Evolutionary conservation across 2,797 vertebrate genomes (phyloP).

Genomic region (Molossus molossus): DNA sequence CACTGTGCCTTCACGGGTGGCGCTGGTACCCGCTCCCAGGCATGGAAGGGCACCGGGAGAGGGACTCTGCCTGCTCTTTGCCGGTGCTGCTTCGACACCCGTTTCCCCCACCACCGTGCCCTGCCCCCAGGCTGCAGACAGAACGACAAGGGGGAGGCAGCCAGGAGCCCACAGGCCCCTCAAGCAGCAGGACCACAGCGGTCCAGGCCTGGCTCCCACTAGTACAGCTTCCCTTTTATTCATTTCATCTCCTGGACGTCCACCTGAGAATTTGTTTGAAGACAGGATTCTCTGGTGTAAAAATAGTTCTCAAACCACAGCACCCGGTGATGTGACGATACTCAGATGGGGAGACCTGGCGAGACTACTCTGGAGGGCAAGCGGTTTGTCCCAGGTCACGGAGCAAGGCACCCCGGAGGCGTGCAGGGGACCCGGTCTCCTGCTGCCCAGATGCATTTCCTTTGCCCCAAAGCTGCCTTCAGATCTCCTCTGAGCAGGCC

Average conservation of each 20-base stretch:
- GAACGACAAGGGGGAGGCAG: neutral
- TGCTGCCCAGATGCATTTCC: neutral
- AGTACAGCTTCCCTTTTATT: neutral
- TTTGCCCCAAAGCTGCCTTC: neutral
- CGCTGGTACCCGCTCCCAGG: neutral
- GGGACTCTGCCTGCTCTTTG: neutral
- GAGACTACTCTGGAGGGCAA: neutral
- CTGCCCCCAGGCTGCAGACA: neutral
- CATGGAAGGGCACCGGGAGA: neutral
- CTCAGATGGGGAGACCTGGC: neutral
- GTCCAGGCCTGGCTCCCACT: neutral
- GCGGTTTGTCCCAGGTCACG: neutral
- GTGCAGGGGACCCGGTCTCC: neutral
- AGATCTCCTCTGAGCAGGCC: neutral
- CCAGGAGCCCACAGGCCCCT: neutral
- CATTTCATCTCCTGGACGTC: neutral
- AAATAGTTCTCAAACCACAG: neutral
- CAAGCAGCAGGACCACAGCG: neutral
- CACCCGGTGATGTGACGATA: accelerated
- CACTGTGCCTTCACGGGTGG: neutral
- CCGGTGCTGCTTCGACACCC: neutral
- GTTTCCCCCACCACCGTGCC: accelerated
- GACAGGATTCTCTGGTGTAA: neutral
- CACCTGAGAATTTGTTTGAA: neutral
- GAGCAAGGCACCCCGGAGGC: neutral